Percentiles rank a stretch among this genome's conserved stretches.
Evolutionary conservation across 2,113 vertebrate genomes (phyloP).

Genomic region (Cheirogaleus medius): DNA sequence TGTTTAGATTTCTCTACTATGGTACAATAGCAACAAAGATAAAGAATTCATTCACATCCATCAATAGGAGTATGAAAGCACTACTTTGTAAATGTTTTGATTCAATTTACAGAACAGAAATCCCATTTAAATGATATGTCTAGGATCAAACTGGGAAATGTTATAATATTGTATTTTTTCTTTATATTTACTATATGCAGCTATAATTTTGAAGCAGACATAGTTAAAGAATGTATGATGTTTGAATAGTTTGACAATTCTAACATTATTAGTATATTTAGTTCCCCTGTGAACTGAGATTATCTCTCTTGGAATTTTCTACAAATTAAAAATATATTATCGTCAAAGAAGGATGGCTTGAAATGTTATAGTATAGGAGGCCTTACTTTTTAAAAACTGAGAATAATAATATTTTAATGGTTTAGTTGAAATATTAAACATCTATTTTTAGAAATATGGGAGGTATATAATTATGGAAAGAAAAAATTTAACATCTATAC

Average conservation of each 20-base stretch:
- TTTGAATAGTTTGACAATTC: not conserved
- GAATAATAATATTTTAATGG: not conserved
- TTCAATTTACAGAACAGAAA: slow-evolving; percentile 48
- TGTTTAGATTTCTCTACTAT: slow-evolving; percentile 77
- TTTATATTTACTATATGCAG: not conserved
- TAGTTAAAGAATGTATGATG: not conserved
- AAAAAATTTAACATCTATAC: not conserved
- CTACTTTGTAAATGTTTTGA: not conserved
- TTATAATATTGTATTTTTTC: not conserved
- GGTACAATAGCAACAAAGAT: slow-evolving; percentile 59
- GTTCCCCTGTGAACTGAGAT: fast-evolving
- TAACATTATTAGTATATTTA: not conserved
- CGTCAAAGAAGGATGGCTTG: not conserved
- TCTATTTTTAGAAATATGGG: not conserved
- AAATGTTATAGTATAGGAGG: not conserved
- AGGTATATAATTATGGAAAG: not conserved
- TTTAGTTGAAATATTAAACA: not conserved
- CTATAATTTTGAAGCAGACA: not conserved
- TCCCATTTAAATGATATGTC: slow-evolving; percentile 46
- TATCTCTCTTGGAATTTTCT: not conserved
- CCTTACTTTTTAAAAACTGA: not conserved
- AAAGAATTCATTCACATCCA: slow-evolving; percentile 71
- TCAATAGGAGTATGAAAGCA: slow-evolving; percentile 40
- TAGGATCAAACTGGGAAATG: not conserved
- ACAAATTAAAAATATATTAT: not conserved